Evolutionary conservation across 2,797 vertebrate species (phyloP).

Genomic region (Epinephelus awoara): DNA sequence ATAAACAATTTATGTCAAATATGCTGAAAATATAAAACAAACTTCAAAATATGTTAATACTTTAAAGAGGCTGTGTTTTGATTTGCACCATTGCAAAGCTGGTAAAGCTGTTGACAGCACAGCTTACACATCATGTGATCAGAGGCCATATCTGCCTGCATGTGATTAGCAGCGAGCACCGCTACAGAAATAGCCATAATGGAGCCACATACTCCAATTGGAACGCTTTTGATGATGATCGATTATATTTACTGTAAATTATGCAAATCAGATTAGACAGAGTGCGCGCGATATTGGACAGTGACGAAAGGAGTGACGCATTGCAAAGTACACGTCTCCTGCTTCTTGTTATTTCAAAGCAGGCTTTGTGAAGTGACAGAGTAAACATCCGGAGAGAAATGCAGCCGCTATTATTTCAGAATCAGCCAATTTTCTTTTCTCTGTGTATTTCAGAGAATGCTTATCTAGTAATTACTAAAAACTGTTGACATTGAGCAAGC

Average conservation of each 20-base stretch:
- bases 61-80: conserved; percentile 82
- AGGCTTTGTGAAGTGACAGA: conserved; percentile 74
- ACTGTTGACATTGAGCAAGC: conserved; percentile 84
- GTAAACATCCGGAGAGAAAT: conserved; percentile 76
- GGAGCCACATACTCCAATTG: conserved; percentile 39
- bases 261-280: conserved; percentile 64
- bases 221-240: conserved; percentile 64
- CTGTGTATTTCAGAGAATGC: conserved; percentile 80
- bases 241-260: conserved; percentile 67
- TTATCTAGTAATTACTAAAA: conserved; percentile 86
- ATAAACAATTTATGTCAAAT: conserved; percentile 86
- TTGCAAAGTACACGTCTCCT: conserved; percentile 54
- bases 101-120: conserved; percentile 82
- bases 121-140: conserved; percentile 83
- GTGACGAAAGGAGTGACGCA: conserved; percentile 57
- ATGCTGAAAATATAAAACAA: conserved; percentile 83
- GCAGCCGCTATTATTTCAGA: conserved; percentile 77
- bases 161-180: conserved; percentile 71
- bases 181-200: conserved; percentile 63
- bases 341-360: conserved; percentile 68
- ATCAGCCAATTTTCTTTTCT: conserved; percentile 76
- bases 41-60: conserved; percentile 84
- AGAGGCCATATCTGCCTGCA: conserved; percentile 73
- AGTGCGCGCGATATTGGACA: conserved; percentile 24
- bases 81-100: conserved; percentile 81